These are phyloP conservation scores for Drosophila grimshawi DNA, from an alignment of 1,140 invertebrate species.

Conservation along the genomic window DNA sequence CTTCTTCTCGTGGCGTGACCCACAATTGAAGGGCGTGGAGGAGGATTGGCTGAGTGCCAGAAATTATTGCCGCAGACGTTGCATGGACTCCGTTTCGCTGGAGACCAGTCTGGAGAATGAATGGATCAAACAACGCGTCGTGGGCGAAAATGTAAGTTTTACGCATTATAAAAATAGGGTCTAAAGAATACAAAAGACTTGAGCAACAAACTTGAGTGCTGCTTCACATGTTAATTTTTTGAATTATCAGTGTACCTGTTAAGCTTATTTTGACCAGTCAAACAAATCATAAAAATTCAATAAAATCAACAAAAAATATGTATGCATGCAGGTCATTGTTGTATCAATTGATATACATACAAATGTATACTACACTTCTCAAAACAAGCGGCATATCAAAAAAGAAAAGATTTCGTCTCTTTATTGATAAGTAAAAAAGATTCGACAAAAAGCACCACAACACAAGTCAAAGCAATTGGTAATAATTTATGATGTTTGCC, in stretches of 20 bases:
- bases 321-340: constrained; percentile 13
- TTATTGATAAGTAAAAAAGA: neutral
- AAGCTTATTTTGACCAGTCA: constrained; percentile 7
- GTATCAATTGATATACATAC: constrained; percentile 18
- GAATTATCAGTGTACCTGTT: constrained; percentile 7
- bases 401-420: constrained; percentile 30
- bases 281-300: constrained; percentile 1
- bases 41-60: constrained; percentile 92
- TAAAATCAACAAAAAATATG: neutral
- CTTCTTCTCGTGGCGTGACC: constrained; percentile 94
- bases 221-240: neutral
- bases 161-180: neutral
- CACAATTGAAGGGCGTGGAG: constrained; percentile 89
- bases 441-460: neutral
- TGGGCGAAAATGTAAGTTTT: constrained; percentile 89
- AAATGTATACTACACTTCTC: constrained; percentile 2
- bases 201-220: constrained; percentile 29
- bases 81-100: constrained; percentile 93
- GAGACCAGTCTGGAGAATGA: constrained; percentile 93
- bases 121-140: constrained; percentile 91
- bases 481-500: constrained; percentile 38
- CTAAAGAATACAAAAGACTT: constrained; percentile 46
- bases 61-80: constrained; percentile 92
- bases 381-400: constrained; percentile 22
- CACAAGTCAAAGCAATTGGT: constrained; percentile 18